Base-by-base conservation (phyloP, 2,113 vertebrate genomes). In the Peucedramus taeniatus region DNA sequence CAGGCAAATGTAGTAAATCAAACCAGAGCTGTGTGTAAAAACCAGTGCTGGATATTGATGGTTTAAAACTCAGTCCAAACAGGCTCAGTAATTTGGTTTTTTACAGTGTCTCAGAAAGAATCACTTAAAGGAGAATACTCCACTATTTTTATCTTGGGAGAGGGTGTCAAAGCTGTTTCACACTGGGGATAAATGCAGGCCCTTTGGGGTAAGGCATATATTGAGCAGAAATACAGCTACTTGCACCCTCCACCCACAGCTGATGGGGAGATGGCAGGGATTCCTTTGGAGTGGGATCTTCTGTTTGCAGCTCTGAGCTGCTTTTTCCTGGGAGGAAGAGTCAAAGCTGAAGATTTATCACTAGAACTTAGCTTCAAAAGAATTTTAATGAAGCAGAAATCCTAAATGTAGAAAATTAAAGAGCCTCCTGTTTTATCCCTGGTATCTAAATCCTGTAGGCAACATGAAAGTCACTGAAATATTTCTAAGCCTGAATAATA, bases 341-440 rank as follows among this genome's bases (percentile, higher is more conserved):
- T n/a, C n/a, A 42, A 44, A 82, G 74, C 92, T 71, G 68, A 84
- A 87, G 77, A 82, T 90, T 75, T 37, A 69, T 91, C 93, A 80
- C 70, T 63, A 90, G 61, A 59, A 51, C 45, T 76, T 60, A 81
- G 47, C 69, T 87, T 96, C 88, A 92, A 93, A 94, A 76, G 90
- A 79, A 87, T 95, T 93, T 83, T 92, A 94, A 95, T 87, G 68
- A 84, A 93, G 60, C 50, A 87, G 82, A 92, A 94, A 39, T 83
- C 89, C 47, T 60, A 71, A 92, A 79, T 6, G 69, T 51, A 75
- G 83, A 40, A 87, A 95, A 89, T 86, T 75, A 68, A 70, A 94
- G 49, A 68, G 45, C 45, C 49, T 81, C 79, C 90, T 78, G 72
- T 47, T 94, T 97, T 76, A 91, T 89, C 57, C 83, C 57, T 64